Evolutionary conservation across 2,113 vertebrate species (phyloP), one percentile per base, ranked within the genome.

Genomic region (Meriones unguiculatus): DNA sequence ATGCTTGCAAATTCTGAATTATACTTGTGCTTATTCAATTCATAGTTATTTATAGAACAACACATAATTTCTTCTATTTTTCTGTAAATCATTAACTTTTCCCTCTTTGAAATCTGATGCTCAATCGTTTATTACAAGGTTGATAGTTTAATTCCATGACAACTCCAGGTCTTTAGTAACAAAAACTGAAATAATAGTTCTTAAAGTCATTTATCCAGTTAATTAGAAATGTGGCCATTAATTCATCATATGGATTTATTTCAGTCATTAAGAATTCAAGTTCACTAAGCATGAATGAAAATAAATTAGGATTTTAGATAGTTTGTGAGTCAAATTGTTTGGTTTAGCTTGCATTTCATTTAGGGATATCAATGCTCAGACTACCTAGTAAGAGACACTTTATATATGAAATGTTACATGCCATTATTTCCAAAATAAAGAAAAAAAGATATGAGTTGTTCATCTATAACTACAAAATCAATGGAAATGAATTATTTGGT

Each of bases 191-290:
- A 62, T 69, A 72, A 38, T 72, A 89, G 5, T 35, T 95, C 25
- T 82, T 13, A 64, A 73, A 87, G 87, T 87, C 7, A 89, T 65
- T 54, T 90, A 59, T 72, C 9, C 7, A 96, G 41, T 89, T 96
- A 95, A 76, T 87, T 93, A 50, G 7, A 76, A 89, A 94, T 50
- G 35, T 25, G 89, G 10, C 0, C 13, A 95, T 54, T 85, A 93
- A 52, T 62, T 72, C 25, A 93, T 72, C 10, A 76, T 8, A 93
- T 4, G 2, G 1, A 72, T 80, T 92, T 91, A 94, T 75, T 95
- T 96, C 32, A 65, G 12, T 88, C 65, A 70, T 76, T 87, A 87
- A 89, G 22, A 85, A 89, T 84, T 91, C 38, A n/a, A 94, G 72
- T 20, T 89, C 62, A 88, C 9, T 82, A 94, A 75, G 46, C 65